Evolutionary conservation across 2,888 invertebrate species (phyloP).

Genomic region (Dasypogon diadema): DNA sequence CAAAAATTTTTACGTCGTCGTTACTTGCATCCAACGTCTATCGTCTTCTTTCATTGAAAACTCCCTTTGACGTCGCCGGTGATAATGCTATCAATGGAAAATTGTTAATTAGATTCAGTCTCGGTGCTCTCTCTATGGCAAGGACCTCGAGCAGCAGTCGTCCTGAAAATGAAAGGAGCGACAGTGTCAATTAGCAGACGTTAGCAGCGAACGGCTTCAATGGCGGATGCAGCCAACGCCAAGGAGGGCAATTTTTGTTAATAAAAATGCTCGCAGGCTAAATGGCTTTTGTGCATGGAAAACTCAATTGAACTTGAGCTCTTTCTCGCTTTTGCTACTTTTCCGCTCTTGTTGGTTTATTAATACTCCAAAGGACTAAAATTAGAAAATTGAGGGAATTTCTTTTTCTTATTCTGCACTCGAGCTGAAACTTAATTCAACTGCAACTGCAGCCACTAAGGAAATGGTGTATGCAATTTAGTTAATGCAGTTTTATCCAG

Average conservation of each 20-base stretch:
- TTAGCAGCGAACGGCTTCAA: not conserved
- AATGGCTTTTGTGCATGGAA: slow-evolving; percentile 38
- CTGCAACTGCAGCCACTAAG: slow-evolving; percentile 29
- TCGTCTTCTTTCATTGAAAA: not conserved
- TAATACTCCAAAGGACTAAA: slow-evolving; percentile 18
- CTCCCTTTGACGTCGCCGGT: slow-evolving; percentile 39
- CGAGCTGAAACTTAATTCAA: slow-evolving; percentile 1
- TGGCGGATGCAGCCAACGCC: slow-evolving; percentile 35
- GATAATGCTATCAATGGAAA: slow-evolving; percentile 66
- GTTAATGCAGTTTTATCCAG: slow-evolving; percentile 23
- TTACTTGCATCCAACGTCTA: slow-evolving; percentile 8
- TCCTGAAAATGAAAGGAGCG: not conserved
- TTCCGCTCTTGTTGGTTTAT: slow-evolving; percentile 24
- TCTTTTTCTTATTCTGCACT: slow-evolving; percentile 2
- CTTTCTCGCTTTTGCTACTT: slow-evolving; percentile 9
- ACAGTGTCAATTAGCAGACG: slow-evolving; percentile 42
- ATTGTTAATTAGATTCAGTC: slow-evolving; percentile 69
- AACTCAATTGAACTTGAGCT: slow-evolving; percentile 48
- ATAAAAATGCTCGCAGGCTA: slow-evolving; percentile 47
- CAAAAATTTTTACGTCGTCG: not conserved
- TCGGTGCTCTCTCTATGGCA: not conserved
- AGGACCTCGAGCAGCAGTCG: not conserved
- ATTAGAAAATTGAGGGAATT: slow-evolving; percentile 42
- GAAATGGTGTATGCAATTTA: slow-evolving; percentile 20
- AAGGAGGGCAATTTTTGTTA: slow-evolving; percentile 50